These are phyloP conservation scores for Portunus trituberculatus DNA, from an alignment of 1,140 invertebrate species.

Conservation along the genomic window DNA sequence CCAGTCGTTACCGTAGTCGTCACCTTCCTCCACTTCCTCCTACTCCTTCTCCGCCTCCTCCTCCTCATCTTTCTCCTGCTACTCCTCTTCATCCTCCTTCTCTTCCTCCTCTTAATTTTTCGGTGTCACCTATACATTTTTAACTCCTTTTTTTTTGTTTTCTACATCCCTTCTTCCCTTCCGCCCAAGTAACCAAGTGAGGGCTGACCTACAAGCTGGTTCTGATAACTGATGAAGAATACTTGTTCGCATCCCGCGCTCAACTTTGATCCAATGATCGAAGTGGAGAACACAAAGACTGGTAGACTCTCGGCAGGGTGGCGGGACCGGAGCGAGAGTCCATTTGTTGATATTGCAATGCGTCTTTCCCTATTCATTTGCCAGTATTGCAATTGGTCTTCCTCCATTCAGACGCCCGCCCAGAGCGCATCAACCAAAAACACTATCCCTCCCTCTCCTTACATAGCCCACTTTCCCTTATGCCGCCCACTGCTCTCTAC, in stretches of 20 bases:
- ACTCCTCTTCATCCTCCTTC: neutral
- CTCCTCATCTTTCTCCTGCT: neutral
- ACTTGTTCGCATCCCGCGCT: neutral
- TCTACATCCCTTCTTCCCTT: neutral
- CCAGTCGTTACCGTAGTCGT: too few species aligned
- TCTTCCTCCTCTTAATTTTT: neutral
- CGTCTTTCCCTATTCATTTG: slow-evolving; percentile 47
- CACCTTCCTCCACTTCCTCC: neutral
- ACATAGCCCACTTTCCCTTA: neutral
- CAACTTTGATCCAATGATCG: slow-evolving; percentile 45
- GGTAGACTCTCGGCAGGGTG: neutral
- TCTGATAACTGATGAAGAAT: neutral
- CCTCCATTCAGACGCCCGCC: slow-evolving; percentile 25
- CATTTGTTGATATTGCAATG: slow-evolving; percentile 51
- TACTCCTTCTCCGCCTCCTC: neutral
- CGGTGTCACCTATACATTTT: neutral
- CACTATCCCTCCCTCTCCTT: slow-evolving; percentile 1
- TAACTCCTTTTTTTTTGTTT: neutral
- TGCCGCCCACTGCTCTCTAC: neutral
- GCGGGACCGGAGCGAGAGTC: neutral
- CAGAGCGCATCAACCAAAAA: too few species aligned
- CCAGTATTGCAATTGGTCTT: slow-evolving; percentile 53
- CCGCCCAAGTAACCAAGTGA: neutral
- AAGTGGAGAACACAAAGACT: slow-evolving; percentile 25
- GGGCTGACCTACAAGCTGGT: too few species aligned